Conservation (phyloP, 1,140 invertebrate genomes). For the Bacillus rossius region DNA sequence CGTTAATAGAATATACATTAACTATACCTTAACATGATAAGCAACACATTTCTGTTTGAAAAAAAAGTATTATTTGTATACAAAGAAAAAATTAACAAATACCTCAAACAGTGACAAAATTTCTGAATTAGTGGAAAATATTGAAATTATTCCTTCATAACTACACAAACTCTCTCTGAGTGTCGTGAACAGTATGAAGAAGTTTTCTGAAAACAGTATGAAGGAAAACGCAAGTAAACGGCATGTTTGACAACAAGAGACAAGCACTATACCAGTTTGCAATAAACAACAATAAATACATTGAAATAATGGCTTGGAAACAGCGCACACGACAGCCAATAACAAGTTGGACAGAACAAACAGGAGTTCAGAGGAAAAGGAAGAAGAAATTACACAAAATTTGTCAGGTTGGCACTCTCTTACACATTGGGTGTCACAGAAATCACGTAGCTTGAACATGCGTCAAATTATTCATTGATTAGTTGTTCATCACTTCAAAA, state of each 20-base stretch:
- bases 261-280: constrained; percentile 4
- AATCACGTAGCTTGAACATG: too few relatives aligned
- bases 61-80: too few relatives aligned
- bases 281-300: constrained; percentile 6
- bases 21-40: too few relatives aligned
- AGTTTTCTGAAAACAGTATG: background rate
- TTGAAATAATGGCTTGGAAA: background rate
- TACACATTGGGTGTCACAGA: too few relatives aligned
- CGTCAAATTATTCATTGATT: too few relatives aligned
- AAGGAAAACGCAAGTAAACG: background rate
- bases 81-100: too few relatives aligned
- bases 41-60: too few relatives aligned
- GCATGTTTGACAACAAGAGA: constrained; percentile 3
- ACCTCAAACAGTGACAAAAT: too few relatives aligned
- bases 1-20: too few relatives aligned
- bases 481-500: too few relatives aligned
- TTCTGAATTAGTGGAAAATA: too few relatives aligned
- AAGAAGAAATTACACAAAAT: background rate
- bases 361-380: constrained; percentile 1
- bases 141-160: background rate
- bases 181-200: background rate
- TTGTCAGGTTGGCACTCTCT: too few relatives aligned
- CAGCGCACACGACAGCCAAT: background rate
- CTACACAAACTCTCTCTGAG: background rate
- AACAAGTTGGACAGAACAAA: constrained; percentile 4